These are phyloP conservation scores for Blennius ocellaris DNA, from an alignment of 2,113 vertebrate genomes.

Conservation along the genomic window DNA sequence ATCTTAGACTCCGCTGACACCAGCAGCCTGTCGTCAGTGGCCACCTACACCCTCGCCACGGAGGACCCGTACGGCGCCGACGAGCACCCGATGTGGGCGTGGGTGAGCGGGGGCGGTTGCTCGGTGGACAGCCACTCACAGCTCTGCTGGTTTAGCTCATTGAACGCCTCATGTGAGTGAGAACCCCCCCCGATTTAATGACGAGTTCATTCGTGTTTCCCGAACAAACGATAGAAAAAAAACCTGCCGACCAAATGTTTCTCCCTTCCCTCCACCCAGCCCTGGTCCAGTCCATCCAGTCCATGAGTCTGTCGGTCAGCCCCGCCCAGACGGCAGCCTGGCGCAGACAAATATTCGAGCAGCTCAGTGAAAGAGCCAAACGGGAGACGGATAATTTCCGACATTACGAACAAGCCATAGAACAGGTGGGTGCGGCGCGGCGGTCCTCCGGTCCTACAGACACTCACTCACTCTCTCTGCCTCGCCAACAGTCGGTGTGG, in stretches of 20 bases:
- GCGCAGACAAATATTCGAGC: constrained; percentile 95
- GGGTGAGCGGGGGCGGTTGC: constrained; percentile 93
- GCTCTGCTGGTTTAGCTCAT: constrained; percentile 88
- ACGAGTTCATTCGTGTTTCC: no score
- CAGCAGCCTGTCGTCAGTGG: constrained; percentile 86
- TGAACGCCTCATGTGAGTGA: constrained; percentile 83
- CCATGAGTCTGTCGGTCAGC: constrained; percentile 88
- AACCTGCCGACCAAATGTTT: no score
- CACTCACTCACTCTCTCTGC: no score
- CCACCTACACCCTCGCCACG: constrained; percentile 81
- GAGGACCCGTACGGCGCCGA: constrained; percentile 87
- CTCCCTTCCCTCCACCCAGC: constrained; percentile 71
- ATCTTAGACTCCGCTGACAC: constrained; percentile 77
- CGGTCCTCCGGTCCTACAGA: no score
- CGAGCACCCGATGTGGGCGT: constrained; percentile 91
- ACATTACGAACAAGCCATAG: constrained; percentile 95
- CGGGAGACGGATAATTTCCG: constrained; percentile 93
- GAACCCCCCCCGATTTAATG: background rate
- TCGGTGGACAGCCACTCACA: constrained; percentile 86
- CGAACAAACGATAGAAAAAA: no score
- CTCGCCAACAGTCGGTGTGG: constrained; percentile 91
- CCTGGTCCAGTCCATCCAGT: constrained; percentile 85
- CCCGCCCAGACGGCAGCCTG: constrained; percentile 91
- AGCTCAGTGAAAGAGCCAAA: constrained; percentile 92
- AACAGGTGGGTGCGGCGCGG: constrained; percentile 84